Evolutionary conservation across 1,140 invertebrate genomes (phyloP), one percentile per base, ranked within the genome.

Genomic region (Anoplophora glabripennis): DNA sequence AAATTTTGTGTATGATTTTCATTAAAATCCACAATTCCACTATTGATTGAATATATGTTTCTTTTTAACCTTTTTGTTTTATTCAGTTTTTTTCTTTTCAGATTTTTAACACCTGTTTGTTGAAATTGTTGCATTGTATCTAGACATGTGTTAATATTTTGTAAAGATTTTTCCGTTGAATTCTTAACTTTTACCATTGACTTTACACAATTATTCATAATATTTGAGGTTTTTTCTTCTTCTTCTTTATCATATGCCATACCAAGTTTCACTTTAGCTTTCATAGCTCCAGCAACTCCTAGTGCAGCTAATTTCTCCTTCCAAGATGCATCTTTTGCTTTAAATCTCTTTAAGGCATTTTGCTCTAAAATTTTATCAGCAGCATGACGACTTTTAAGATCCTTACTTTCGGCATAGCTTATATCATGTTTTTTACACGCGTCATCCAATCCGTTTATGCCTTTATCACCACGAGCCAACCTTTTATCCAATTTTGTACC

Each of bases 391-490:
- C 59, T 59, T 34, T 56, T 33, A 49, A 74, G 55, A 69, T 76
- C 64, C 12, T 64, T 65, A 42, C 60, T 65, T 59, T 73, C 56
- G 0, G 64, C 61, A 64, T 77, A 78, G 10, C 63, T 63, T 46
- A 79, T 75, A 65, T 78, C 72, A 56, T 79, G 2, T 28, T 28
- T 28, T 28, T 28, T 28, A 28, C 21, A 28, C 21, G 21, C 21
- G 5, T 28, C 17, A 71, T 45, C 61, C 71, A 75, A 41, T 74
- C 76, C 11, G 70, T 65, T 49, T 64, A 41, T 74, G 76, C 11
- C 70, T 65, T 49, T 64, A 17, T 61, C 79, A 76, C 12, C 79
- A 64, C 15, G 49, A 46, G 67, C 78, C 78, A 18, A 78, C 65
- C 15, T 73, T 72, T 35, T 46, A 38, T 71, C 77, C 72, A 36